Evolutionary conservation across 2,888 invertebrate species (phyloP).

Genomic region (Chironomus riparius): DNA sequence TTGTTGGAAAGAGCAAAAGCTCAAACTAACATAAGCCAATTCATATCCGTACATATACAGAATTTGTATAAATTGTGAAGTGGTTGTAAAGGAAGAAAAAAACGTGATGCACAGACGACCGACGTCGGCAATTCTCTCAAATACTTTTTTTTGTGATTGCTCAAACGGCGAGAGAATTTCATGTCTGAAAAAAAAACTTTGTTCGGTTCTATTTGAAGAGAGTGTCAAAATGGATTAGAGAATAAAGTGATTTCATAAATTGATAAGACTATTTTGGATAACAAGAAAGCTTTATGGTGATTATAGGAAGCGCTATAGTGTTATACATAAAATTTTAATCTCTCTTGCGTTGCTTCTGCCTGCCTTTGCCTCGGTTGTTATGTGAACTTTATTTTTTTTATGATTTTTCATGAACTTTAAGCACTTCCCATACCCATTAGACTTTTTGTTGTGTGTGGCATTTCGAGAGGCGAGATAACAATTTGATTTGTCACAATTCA

Average conservation of each 20-base stretch:
- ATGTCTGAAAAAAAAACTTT: no score
- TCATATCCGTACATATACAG: no score
- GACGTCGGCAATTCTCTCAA: background rate
- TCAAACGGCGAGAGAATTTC: background rate
- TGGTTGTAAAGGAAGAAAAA: background rate
- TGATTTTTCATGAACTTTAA: no score
- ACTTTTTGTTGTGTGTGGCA: no score
- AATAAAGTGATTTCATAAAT: slow-evolving; percentile 18
- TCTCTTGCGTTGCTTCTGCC: background rate
- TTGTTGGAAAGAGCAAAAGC: background rate
- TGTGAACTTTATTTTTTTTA: no score
- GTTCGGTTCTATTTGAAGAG: background rate
- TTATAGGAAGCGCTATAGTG: slow-evolving; percentile 4
- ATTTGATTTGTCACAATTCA: no score
- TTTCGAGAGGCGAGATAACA: no score
- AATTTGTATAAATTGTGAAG: background rate
- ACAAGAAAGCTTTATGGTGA: background rate
- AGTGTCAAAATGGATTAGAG: background rate
- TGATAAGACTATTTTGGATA: background rate
- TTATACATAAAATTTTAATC: slow-evolving; percentile 9
- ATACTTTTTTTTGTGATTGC: no score
- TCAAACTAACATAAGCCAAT: background rate
- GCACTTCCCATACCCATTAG: no score
- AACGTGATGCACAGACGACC: background rate
- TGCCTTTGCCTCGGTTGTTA: background rate